Evolutionary conservation across 2,113 vertebrate genomes (phyloP), one percentile per base, ranked within the genome.

Genomic region (Calypte anna): DNA sequence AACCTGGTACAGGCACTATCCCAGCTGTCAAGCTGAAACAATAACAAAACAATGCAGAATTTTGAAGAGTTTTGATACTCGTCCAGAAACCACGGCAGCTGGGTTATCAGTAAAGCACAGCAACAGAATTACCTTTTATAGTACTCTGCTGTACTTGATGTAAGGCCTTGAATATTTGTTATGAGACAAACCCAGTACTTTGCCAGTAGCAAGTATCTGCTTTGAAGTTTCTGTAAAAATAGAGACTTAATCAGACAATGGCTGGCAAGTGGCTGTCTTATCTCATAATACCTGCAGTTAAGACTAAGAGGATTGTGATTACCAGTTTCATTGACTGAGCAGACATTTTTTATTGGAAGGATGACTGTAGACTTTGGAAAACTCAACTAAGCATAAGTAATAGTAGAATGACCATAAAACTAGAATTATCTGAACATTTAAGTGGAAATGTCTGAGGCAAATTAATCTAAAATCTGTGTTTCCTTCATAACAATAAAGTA

Each of bases 21-120:
- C n/a, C 73, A 63, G 74, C 66, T 89, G 67, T 92, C 85, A 92
- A 94, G 79, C 43, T 53, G 54, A 81, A 83, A 84, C 51, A 92
- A 83, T 50, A 38, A 67, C 28, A 53, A 62, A 85, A 91, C 62
- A 91, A 70, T 87, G 67, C 21, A 69, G 66, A 64, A 89, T 94
- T 92, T 81, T 7, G 1, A 50, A 66, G 80, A 62, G 55, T 86
- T 93, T 93, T 96, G 94, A 63, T 81, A n/a, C 28, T 80, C 51
- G 46, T 95, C 94, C 93, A 96, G 90, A 85, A 97, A 38, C 66
- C 51, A 27, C 6, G 23, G 91, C 77, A 87, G 40, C 74, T 80
- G 70, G 74, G 80, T 94, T 97, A 96, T 96, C 94, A 95, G 82
- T 46, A 88, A 87, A 88, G 84, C 76, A 62, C 94, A 96, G 93